A percentile compares a stretch with the other conserved stretches of the same genome.
Evolutionary conservation across 2,888 invertebrate genomes (phyloP).

Genomic region (Norana najaformis): DNA sequence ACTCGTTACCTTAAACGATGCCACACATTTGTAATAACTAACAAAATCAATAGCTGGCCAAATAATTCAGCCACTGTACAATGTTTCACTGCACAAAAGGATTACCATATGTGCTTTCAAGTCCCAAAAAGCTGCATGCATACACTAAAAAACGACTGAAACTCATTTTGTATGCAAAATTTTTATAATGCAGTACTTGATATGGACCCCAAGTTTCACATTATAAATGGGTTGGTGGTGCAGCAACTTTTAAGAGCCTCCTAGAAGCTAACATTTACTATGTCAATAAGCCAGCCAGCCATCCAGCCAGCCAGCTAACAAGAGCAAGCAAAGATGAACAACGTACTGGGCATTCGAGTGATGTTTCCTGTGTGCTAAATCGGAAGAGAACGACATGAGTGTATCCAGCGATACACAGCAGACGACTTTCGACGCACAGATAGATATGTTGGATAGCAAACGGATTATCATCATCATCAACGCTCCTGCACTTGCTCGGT

Average conservation of each 20-base stretch:
- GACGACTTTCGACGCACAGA: constrained; percentile 88
- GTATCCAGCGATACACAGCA: constrained; percentile 85
- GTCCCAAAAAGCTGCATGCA: too few species aligned
- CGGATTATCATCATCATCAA: constrained; percentile 74
- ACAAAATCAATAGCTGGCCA: too few species aligned
- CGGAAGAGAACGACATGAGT: constrained; percentile 93
- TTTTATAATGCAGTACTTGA: too few species aligned
- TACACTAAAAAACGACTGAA: too few species aligned
- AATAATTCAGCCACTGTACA: too few species aligned
- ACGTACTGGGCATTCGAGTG: constrained; percentile 62
- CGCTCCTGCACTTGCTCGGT: constrained; percentile 64
- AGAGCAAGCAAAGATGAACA: constrained; percentile 28
- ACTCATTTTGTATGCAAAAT: too few species aligned
- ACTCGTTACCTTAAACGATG: too few species aligned
- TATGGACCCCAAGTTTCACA: too few species aligned
- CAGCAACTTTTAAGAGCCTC: background rate
- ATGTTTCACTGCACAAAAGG: too few species aligned
- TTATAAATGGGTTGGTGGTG: too few species aligned
- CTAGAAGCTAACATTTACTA: background rate
- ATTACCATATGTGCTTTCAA: too few species aligned
- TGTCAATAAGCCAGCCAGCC: background rate
- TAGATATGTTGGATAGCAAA: constrained; percentile 82
- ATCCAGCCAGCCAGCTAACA: background rate
- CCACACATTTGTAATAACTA: too few species aligned
- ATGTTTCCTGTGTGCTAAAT: constrained; percentile 87